phyloP scores from a whole-genome alignment of 30 jellyfish, hydroid and myxozoan species.

The Hydractinia symbiolongicarpus region DNA sequence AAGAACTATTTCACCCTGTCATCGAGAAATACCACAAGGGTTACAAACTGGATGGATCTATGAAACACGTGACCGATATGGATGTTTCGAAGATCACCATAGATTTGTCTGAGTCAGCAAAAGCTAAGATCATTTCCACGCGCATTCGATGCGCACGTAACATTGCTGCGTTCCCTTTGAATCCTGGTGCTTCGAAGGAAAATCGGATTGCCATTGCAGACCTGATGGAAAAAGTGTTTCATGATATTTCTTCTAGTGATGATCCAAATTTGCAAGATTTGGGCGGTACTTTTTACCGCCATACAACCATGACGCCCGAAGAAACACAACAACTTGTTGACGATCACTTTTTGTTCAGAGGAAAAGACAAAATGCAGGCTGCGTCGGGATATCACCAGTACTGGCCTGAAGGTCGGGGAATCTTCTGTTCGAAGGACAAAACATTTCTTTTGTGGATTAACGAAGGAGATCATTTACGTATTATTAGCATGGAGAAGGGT shows the following conservation, averaged over 20 bases:
- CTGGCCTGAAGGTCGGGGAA: constrained; percentile 25
- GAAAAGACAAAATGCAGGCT: constrained; percentile 31
- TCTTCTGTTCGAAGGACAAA: constrained; percentile 5
- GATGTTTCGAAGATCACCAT: constrained; percentile 12
- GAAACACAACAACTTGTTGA: constrained; percentile 3
- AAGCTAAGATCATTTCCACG: constrained; percentile 13
- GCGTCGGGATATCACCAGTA: constrained; percentile 19
- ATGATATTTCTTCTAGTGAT: not conserved
- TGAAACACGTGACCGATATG: constrained; percentile 23
- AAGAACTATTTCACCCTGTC: constrained; percentile 2
- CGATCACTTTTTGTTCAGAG: constrained; percentile 21
- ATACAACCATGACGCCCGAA: not conserved
- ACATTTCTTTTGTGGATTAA: constrained; percentile 20
- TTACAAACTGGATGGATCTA: constrained; percentile 12
- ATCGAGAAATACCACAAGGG: constrained; percentile 21
- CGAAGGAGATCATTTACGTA: constrained; percentile 37
- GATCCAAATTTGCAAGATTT: not conserved
- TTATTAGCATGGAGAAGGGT: constrained; percentile 25
- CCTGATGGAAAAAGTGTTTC: constrained; percentile 25
- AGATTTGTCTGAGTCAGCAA: constrained; percentile 16
- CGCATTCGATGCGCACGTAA: constrained; percentile 30
- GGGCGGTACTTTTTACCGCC: constrained; percentile 18
- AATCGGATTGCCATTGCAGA: constrained; percentile 8
- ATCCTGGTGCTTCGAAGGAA: constrained; percentile 18
- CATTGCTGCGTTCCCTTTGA: constrained; percentile 7